Percentiles rank a stretch among this genome's conserved stretches.
Evolutionary conservation across 2,888 invertebrate species (phyloP).

Genomic region (Venustoraphidia nigricollis): DNA sequence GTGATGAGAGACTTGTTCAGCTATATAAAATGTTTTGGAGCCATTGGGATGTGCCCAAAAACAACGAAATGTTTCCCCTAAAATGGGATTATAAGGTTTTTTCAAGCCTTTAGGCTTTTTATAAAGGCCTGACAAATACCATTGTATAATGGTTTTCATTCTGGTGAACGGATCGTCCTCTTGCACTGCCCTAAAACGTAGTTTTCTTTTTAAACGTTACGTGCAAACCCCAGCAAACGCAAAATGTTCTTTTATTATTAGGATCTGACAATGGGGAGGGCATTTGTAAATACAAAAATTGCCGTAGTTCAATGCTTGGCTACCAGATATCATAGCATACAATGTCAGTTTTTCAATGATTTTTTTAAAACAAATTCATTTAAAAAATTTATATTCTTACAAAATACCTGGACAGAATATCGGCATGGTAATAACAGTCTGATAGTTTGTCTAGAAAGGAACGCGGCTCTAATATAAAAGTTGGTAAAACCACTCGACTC

Average conservation of each 20-base stretch:
- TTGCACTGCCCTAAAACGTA: conserved; percentile 50
- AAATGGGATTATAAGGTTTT: conserved; percentile 90
- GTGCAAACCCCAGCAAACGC: too few species aligned
- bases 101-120: conserved; percentile 90
- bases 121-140: conserved; percentile 88
- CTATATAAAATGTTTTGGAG: conserved; percentile 78
- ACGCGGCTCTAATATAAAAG: conserved; percentile 85
- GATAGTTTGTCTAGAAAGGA: conserved; percentile 87
- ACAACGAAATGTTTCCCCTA: conserved; percentile 85
- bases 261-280: too few species aligned
- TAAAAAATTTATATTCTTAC: background rate
- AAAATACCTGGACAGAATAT: conserved; percentile 65
- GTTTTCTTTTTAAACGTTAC: too few species aligned
- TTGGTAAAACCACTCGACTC: conserved; percentile 82
- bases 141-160: conserved; percentile 75
- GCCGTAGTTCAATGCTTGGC: too few species aligned
- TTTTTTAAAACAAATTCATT: too few species aligned
- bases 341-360: too few species aligned
- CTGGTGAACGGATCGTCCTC: conserved; percentile 80
- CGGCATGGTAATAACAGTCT: conserved; percentile 89
- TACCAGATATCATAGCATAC: too few species aligned
- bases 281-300: too few species aligned
- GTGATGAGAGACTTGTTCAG: conserved; percentile 93
- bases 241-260: too few species aligned
- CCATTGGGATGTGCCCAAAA: conserved; percentile 75